phyloP scores from a whole-genome alignment of 2,888 invertebrate genomes.

The Ferdinandea cuprea region DNA sequence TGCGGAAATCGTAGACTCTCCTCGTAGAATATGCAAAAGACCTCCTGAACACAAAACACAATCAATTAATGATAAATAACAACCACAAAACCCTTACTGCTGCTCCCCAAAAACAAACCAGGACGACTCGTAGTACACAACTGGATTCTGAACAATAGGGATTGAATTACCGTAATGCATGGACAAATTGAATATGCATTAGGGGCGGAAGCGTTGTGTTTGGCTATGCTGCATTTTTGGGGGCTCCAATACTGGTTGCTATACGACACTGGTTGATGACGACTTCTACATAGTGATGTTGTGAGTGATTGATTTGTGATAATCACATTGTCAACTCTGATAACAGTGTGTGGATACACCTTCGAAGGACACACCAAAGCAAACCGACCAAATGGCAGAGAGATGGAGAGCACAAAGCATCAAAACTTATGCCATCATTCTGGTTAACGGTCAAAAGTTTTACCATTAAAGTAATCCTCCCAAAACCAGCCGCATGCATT shows the following conservation, averaged over 20 bases:
- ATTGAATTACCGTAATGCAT: constrained; percentile 74
- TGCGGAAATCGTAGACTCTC: constrained; percentile 8
- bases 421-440: constrained; percentile 70
- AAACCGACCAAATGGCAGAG: constrained; percentile 11
- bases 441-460: constrained; percentile 73
- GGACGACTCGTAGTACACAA: constrained; percentile 49
- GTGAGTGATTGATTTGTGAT: constrained; percentile 74
- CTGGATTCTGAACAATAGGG: constrained; percentile 72
- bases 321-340: constrained; percentile 73
- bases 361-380: constrained; percentile 12
- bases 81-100: constrained; percentile 40
- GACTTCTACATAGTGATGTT: constrained; percentile 63
- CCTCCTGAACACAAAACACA: constrained; percentile 59
- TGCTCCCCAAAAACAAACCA: background rate
- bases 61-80: constrained; percentile 73
- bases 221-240: background rate
- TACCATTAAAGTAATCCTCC: constrained; percentile 63
- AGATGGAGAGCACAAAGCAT: constrained; percentile 34
- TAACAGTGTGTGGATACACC: constrained; percentile 47
- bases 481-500: constrained; percentile 18
- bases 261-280: constrained; percentile 30
- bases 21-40: constrained; percentile 58
- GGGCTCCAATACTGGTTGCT: constrained; percentile 2
- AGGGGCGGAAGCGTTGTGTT: constrained; percentile 38
- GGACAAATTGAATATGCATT: constrained; percentile 74